Conservation (phyloP, 2,797 vertebrate genomes). For the Silurus aristotelis region DNA sequence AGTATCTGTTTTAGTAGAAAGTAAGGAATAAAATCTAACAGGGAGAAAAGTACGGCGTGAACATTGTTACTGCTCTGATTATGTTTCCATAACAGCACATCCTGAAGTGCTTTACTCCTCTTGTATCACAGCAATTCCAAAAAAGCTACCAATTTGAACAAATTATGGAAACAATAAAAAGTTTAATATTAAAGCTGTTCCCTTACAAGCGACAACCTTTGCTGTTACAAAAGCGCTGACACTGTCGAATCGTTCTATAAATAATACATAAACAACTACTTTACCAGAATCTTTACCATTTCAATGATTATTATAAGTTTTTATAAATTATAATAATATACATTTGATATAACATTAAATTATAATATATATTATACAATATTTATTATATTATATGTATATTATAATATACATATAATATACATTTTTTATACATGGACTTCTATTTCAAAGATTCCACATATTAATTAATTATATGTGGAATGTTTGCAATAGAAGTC, state of each 20-base stretch:
- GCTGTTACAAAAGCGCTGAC: not conserved
- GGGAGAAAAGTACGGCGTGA: not conserved
- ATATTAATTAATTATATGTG: not conserved
- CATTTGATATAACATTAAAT: no score
- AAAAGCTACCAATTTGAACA: not conserved
- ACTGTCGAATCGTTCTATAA: not conserved
- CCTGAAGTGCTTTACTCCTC: not conserved
- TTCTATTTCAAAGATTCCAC: no score
- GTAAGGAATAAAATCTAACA: not conserved
- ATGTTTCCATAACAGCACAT: not conserved
- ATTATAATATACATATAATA: no score
- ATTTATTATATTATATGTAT: no score
- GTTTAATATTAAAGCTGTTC: not conserved
- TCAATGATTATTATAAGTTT: not conserved
- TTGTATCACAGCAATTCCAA: not conserved
- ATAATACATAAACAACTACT: not conserved
- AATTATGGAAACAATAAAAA: not conserved
- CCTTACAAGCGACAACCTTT: no score
- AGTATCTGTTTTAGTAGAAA: slow-evolving; percentile 1
- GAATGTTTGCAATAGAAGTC: no score
- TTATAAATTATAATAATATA: no score
- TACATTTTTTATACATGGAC: no score
- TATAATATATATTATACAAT: no score
- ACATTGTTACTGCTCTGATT: no score
- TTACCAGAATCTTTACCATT: not conserved